Evolutionary conservation across 2,797 vertebrate genomes (phyloP).

Genomic region (Pogoniulus pusillus): DNA sequence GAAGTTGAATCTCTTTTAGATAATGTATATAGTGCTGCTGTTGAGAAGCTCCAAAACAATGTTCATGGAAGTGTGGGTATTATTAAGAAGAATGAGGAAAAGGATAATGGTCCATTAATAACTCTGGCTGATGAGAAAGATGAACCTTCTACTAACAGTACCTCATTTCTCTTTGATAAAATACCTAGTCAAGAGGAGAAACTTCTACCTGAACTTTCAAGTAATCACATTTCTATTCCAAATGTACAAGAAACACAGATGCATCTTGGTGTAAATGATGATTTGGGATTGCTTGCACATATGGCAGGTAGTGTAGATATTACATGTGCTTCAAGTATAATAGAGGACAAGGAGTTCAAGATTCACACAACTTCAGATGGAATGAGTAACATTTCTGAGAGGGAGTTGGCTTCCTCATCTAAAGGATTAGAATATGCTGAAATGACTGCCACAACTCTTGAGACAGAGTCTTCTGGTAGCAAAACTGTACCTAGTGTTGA

Average conservation of each 20-base stretch:
- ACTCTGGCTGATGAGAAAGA: constrained; percentile 97
- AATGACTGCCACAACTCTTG: constrained; percentile 79
- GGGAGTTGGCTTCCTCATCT: constrained; percentile 80
- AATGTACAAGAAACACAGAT: constrained; percentile 86
- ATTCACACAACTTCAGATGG: constrained; percentile 91
- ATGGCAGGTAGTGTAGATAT: constrained; percentile 91
- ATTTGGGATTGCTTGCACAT: constrained; percentile 94
- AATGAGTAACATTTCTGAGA: constrained; percentile 88
- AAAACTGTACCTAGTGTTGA: constrained; percentile 86
- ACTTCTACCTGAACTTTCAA: constrained; percentile 91
- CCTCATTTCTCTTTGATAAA: constrained; percentile 95
- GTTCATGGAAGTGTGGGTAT: constrained; percentile 83
- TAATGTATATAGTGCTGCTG: constrained; percentile 93
- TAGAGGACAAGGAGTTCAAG: constrained; percentile 93
- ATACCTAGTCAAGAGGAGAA: constrained; percentile 89
- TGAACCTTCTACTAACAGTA: constrained; percentile 88
- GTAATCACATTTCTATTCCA: constrained; percentile 87
- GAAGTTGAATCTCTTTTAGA: constrained; percentile 95
- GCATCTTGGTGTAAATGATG: constrained; percentile 86
- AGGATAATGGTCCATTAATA: constrained; percentile 92
- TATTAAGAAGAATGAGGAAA: constrained; percentile 88
- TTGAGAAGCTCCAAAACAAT: constrained; percentile 92
- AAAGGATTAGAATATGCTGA: constrained; percentile 87
- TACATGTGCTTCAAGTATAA: constrained; percentile 81
- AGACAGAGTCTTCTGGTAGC: constrained; percentile 80